Evolutionary conservation across 64 coral and sea anemone species (phyloP).

Genomic region (Anthopleura sola): DNA sequence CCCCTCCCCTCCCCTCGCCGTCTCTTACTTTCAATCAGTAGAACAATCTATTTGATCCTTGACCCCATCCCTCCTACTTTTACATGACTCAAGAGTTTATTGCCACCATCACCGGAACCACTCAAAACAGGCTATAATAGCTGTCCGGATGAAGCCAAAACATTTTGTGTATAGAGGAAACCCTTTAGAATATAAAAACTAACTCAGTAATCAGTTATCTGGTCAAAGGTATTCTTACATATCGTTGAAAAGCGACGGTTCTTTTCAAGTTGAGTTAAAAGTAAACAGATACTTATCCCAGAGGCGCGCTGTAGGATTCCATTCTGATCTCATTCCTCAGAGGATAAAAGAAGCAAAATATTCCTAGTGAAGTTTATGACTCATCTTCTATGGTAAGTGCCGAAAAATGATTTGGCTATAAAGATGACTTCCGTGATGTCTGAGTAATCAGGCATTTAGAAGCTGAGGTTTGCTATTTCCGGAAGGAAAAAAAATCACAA

Average conservation of each 20-base stretch:
- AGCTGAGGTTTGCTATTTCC: not conserved
- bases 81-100: not conserved
- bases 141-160: not conserved
- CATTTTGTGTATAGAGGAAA: not conserved
- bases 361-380: not conserved
- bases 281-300: not conserved
- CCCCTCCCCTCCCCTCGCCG: not conserved
- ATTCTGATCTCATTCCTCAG: not conserved
- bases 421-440: not conserved
- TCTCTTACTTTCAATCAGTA: not conserved
- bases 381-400: not conserved
- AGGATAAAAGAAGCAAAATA: not conserved
- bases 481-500: not conserved
- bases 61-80: not conserved
- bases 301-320: not conserved
- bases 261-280: not conserved
- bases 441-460: slow-evolving; percentile 8
- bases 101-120: not conserved
- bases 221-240: not conserved
- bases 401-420: not conserved
- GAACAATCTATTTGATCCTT: not conserved
- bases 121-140: not conserved
- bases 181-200: not conserved
- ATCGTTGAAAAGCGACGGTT: not conserved
- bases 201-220: not conserved